A percentile compares a stretch with the other conserved stretches of the same genome.
phyloP scores from a whole-genome alignment of 2,797 vertebrate genomes.

The Lithobates pipiens region DNA sequence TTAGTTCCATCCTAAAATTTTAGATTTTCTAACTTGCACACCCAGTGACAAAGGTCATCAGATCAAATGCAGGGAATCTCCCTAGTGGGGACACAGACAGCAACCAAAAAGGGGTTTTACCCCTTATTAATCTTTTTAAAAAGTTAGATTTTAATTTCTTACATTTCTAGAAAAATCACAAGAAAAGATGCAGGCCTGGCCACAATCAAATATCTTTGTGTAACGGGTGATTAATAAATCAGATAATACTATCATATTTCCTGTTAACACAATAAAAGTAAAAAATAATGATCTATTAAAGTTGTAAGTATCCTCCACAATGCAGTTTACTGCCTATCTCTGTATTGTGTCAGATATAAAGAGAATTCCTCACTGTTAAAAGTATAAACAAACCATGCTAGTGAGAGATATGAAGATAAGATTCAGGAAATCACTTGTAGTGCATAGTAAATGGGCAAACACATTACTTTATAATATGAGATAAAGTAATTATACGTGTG shows the following conservation, averaged over 20 bases:
- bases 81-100: too few relatives aligned
- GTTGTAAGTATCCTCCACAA: constrained; percentile 17
- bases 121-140: too few relatives aligned
- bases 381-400: constrained; percentile 33
- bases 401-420: constrained; percentile 47
- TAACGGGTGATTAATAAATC: background rate
- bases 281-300: background rate
- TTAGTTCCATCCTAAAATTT: too few relatives aligned
- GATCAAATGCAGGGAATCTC: too few relatives aligned
- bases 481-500: constrained; percentile 45
- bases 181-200: background rate
- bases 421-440: constrained; percentile 46
- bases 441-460: constrained; percentile 47
- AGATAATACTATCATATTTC: background rate
- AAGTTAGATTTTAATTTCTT: too few relatives aligned
- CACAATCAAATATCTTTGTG: background rate
- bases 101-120: too few relatives aligned
- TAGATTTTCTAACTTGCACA: too few relatives aligned
- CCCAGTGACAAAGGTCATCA: too few relatives aligned
- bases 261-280: background rate
- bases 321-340: constrained; percentile 6
- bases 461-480: constrained; percentile 53
- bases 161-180: background rate
- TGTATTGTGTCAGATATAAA: background rate
- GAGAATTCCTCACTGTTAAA: constrained; percentile 16